Evolutionary conservation across 2,797 vertebrate species (phyloP).

Genomic region (Poliocrania exsul): DNA sequence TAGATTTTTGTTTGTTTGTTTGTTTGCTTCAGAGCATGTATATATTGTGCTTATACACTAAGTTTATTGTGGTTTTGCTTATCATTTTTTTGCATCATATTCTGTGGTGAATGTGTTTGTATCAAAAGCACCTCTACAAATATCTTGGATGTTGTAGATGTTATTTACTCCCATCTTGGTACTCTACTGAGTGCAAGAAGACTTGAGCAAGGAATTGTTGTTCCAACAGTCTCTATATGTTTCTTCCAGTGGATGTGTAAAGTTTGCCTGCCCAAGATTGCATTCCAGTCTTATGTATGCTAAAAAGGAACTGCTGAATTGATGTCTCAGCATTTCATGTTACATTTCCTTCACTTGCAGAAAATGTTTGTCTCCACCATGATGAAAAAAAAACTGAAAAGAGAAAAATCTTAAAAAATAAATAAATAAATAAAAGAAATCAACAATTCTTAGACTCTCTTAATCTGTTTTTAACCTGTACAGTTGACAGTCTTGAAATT

Average conservation of each 20-base stretch:
- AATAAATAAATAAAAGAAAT: not conserved
- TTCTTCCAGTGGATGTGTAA: conserved; percentile 5
- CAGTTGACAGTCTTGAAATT: not conserved
- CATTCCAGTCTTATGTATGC: not conserved
- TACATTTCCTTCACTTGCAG: not conserved
- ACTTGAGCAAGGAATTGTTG: not conserved
- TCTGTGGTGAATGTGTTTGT: conserved; percentile 13
- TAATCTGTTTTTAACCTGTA: not conserved
- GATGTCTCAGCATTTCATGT: not conserved
- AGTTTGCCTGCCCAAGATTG: not conserved
- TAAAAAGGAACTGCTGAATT: not conserved
- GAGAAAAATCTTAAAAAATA: not conserved
- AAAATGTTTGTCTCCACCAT: not conserved
- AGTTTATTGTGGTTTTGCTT: conserved; percentile 16
- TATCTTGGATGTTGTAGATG: not conserved
- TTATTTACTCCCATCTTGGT: conserved; percentile 45
- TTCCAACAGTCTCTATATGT: not conserved
- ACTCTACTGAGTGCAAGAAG: not conserved
- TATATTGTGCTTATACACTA: not conserved
- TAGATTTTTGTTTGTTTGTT: not conserved
- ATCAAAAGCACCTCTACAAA: not conserved
- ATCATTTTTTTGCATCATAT: not conserved
- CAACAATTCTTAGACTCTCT: not conserved
- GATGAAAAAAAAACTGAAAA: not conserved
- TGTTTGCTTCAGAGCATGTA: not conserved